Base-by-base conservation (phyloP, 1,140 invertebrate genomes). In the Cydia amplana region DNA sequence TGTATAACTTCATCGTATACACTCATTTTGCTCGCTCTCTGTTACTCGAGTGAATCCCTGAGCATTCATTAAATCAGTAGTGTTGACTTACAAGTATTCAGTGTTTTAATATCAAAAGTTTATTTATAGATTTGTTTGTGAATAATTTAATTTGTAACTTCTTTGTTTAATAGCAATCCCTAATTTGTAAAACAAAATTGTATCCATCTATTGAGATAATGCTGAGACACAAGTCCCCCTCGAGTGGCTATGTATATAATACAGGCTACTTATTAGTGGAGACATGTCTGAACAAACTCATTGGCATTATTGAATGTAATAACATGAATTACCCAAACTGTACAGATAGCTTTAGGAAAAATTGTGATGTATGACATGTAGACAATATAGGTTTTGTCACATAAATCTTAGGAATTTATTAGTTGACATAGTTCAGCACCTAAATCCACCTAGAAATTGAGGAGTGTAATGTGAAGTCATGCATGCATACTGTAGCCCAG, bases 281-380 rank as follows among this genome's bases (percentile, higher is more conserved):
- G 83, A 84, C 80, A 80, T 83, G 51, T 84, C 83, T 83, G 65
- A 70, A 79, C 85, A 78, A 82, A 80, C 74, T 73, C 74, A 87
- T 92, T 90, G 88, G 87, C 85, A 89, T 87, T 84, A 78, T 78
- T 70, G 4, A 70, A 75, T 77, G 77, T 83, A 77, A 88, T 79
- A 82, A 82, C 81, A 81, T 81, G 85, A 88, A 87, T 90, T 90
- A 85, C 81, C 84, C 83, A 84, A 87, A 87, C 83, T 93, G 93
- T 93, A 93, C 93, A 93, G 91, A 92, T 93, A 93, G 91, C 84
- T 92, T 92, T 93, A 93, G 92, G 89, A 88, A 91, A 91, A 93
- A 92, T 92, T 93, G 92, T 93, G 92, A 93, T 93, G 93, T 93
- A 93, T 91, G 93, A 93, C 88, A 89, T 87, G 84, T 93, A 93